Conservation (phyloP, 2,113 vertebrate genomes). For the Chamaetylas fuelleborni region DNA sequence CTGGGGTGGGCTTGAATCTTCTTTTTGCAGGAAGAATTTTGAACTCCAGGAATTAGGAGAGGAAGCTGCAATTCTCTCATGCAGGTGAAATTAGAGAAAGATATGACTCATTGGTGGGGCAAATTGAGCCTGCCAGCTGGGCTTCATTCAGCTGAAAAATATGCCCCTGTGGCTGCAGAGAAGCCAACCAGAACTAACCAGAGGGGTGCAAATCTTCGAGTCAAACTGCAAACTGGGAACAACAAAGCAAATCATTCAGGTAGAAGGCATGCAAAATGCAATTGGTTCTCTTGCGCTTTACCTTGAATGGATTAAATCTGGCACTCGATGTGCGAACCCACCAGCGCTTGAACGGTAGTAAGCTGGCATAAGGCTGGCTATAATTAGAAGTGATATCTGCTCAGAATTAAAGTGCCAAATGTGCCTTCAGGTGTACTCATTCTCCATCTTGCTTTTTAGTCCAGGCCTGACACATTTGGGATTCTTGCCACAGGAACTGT, state of each 20-base stretch:
- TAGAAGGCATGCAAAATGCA: conserved; percentile 65
- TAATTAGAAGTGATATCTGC: conserved; percentile 64
- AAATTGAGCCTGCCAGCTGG: conserved; percentile 62
- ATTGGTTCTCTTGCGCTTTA: conserved; percentile 31
- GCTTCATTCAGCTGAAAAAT: conserved; percentile 66
- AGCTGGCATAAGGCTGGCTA: conserved; percentile 62
- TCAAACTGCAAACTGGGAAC: conserved; percentile 63
- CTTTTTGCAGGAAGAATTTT: not conserved
- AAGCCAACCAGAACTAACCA: conserved; percentile 62
- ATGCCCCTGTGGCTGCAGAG: conserved; percentile 41
- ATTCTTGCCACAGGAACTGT: conserved; percentile 60
- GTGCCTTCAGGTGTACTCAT: conserved; percentile 60
- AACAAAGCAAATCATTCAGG: conserved; percentile 65
- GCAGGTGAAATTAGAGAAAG: conserved; percentile 45
- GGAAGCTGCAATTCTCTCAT: conserved; percentile 18
- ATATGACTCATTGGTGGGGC: conserved; percentile 57
- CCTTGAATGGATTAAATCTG: conserved; percentile 63
- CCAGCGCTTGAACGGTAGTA: conserved; percentile 39
- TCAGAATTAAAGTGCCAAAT: conserved; percentile 60
- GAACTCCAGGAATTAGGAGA: not conserved
- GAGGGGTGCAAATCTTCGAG: conserved; percentile 66
- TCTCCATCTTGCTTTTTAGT: conserved; percentile 63
- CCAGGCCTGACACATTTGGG: conserved; percentile 66
- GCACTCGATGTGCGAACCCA: conserved; percentile 26
- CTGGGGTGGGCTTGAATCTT: not conserved